A percentile compares a stretch with the other conserved stretches of the same genome.
Evolutionary conservation across 30 jellyfish, hydroid and myxozoan species (phyloP).

Genomic region (Pseudorhiza aurosa): DNA sequence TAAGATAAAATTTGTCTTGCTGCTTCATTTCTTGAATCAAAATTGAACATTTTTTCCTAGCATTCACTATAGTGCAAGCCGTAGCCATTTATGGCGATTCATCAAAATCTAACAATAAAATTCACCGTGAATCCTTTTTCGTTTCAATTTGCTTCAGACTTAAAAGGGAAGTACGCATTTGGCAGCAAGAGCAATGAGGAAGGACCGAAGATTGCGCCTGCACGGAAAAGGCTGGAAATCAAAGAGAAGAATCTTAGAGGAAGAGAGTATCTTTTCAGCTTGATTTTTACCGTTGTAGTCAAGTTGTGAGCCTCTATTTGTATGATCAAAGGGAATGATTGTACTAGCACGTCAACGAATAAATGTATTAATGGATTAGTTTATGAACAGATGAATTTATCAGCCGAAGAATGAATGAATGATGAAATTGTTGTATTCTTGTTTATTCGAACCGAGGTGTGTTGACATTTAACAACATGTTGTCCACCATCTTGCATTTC

Average conservation of each 20-base stretch:
- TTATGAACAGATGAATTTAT: not conserved
- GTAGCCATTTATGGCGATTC: not conserved
- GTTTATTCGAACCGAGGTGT: not conserved
- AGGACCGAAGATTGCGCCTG: not conserved
- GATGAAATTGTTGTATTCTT: not conserved
- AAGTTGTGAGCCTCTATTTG: not conserved
- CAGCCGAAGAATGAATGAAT: not conserved
- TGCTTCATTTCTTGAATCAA: too few relatives aligned
- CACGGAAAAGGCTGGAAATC: slow-evolving; percentile 1
- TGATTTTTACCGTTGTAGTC: not conserved
- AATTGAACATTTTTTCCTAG: too few relatives aligned
- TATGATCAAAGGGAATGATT: too few relatives aligned
- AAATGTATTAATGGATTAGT: not conserved
- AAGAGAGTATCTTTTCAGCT: slow-evolving; percentile 50
- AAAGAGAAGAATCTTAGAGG: not conserved
- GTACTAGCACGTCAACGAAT: not conserved
- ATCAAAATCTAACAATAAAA: not conserved
- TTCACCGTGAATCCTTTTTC: not conserved
- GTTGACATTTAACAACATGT: too few relatives aligned
- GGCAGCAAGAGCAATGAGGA: not conserved
- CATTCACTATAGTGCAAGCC: too few relatives aligned
- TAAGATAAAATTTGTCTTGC: too few relatives aligned
- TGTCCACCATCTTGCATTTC: too few relatives aligned
- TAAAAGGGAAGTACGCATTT: slow-evolving; percentile 40
- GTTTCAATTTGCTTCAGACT: slow-evolving; percentile 7